Percentiles rank a stretch among this genome's conserved stretches.
Conservation (phyloP, 2,113 vertebrate species). For the Dipodomys stephensi region DNA sequence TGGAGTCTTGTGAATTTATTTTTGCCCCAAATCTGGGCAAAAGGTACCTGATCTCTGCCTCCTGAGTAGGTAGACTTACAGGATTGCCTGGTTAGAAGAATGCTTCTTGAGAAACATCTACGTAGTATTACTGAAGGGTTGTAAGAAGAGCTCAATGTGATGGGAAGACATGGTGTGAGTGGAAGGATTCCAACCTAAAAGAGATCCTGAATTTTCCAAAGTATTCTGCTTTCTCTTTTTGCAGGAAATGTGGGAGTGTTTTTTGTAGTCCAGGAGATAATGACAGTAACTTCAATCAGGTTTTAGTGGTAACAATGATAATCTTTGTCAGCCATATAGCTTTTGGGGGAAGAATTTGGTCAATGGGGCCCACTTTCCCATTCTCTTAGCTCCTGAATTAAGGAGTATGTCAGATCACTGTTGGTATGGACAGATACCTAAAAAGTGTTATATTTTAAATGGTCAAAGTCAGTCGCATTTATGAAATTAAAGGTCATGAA, state of each 20-base stretch:
- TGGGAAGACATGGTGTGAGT: background rate
- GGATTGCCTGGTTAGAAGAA: background rate
- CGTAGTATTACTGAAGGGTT: background rate
- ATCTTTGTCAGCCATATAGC: background rate
- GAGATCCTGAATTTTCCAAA: background rate
- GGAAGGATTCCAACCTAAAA: too few relatives aligned
- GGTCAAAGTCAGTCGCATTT: background rate
- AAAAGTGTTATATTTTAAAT: background rate
- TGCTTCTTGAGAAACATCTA: background rate
- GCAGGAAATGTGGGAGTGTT: background rate
- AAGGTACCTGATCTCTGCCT: too few relatives aligned
- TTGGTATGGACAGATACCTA: background rate
- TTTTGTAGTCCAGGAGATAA: background rate
- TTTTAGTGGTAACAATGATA: background rate
- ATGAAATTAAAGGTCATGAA: conserved; percentile 48
- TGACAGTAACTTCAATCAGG: background rate
- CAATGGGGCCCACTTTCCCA: background rate
- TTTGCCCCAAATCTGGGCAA: too few relatives aligned
- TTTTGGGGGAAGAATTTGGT: background rate
- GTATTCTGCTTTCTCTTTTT: background rate
- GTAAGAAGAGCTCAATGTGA: background rate
- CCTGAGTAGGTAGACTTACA: too few relatives aligned
- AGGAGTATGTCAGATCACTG: background rate
- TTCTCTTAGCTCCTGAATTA: conserved; percentile 1
- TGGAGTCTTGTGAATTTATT: too few relatives aligned